phyloP scores from a whole-genome alignment of 2,797 vertebrate species.

The Pseudocheirus occidentalis region DNA sequence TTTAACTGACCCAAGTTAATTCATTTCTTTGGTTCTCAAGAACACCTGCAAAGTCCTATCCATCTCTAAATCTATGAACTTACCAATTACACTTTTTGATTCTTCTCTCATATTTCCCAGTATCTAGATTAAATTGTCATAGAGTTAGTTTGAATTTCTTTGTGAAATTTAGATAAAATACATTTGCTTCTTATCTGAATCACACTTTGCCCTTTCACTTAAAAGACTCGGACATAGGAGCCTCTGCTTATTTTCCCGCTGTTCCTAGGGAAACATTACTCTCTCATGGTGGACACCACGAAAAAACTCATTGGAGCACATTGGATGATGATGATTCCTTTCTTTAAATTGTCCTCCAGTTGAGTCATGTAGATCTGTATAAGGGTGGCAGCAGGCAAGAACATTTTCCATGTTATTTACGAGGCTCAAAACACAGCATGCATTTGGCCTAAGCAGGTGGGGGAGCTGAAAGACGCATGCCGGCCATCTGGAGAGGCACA shows the following conservation, averaged over 20 bases:
- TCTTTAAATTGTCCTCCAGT: background rate
- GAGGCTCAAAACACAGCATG: conserved; percentile 56
- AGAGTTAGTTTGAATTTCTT: background rate
- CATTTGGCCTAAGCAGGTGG: conserved; percentile 64
- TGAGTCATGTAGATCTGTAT: background rate
- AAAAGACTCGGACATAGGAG: background rate
- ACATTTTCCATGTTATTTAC: conserved; percentile 19
- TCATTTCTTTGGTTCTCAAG: background rate
- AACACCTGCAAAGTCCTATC: background rate
- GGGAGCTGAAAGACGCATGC: conserved; percentile 45
- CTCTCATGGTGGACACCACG: background rate
- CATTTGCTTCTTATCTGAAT: background rate
- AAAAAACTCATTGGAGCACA: background rate
- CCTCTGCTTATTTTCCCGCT: background rate
- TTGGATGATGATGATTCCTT: background rate
- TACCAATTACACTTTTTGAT: background rate
- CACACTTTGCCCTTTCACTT: background rate
- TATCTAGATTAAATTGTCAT: no score
- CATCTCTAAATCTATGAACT: background rate
- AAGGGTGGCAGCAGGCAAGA: conserved; percentile 42
- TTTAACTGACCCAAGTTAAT: background rate
- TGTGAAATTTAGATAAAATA: background rate
- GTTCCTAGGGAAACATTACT: background rate
- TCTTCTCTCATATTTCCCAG: background rate
- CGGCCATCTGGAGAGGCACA: conserved; percentile 67